Evolutionary conservation across 2,888 invertebrate genomes (phyloP), one percentile per base, ranked within the genome.

Genomic region (Ectemnius lituratus): DNA sequence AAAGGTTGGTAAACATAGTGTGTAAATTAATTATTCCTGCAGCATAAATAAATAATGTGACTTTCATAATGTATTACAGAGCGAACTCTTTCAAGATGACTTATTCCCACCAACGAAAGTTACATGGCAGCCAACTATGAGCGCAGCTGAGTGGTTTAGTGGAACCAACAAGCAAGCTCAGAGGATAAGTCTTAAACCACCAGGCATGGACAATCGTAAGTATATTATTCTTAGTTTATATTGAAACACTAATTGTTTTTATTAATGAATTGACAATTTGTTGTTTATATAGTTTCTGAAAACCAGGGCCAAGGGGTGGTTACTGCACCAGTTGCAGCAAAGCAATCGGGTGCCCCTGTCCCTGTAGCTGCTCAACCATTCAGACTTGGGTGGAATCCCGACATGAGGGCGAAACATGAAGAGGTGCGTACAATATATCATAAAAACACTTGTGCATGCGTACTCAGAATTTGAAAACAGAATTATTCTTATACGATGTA

Each of bases 31-130:
- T 8, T 46, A n/a, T 3, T 13, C n/a, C 1, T 67, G 23, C 14
- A 11, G 11, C 23, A 16, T 8, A 18, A 46, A 6, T 0, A 46
- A 52, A 16, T 13, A 49, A 2, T 11, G 58, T 20, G 46, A 16
- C 13, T 52, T 45, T 8, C 57, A n/a, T n/a, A 13, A 52, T 68
- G 16, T 67, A 18, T 82, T 76, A 46, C 62, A 98, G 98, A 96
- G 95, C 87, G 98, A 98, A 89, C 93, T 97, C 79, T 99, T 99
- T 93, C 99, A 99, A 95, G 98, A 99, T 91, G 99, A 99, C 92
- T 92, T 99, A 74, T 99, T 98, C 91, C 99, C 98, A 14, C 96
- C 97, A 20, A 98, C 98, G 2, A 94, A 94, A 88, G 95, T 97
- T 71, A 96, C 96, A 82, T 98, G 98, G 98, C 92, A 94, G 88